Evolutionary conservation across 2,888 invertebrate genomes (phyloP).

Genomic region (Trachelus troglodyta): DNA sequence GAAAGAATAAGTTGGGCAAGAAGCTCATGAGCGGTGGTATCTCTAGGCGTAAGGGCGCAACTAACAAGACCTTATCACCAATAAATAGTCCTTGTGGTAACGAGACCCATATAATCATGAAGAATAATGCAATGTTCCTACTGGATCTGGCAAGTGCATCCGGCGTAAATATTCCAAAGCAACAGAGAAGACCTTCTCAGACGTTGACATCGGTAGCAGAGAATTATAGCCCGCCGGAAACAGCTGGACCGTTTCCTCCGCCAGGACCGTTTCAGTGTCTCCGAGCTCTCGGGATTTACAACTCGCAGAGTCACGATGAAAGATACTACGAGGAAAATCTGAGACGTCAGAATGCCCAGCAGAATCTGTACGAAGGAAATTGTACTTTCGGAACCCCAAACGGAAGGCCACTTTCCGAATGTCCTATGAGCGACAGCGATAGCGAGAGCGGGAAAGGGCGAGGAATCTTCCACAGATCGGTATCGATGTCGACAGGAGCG

Average conservation of each 20-base stretch:
- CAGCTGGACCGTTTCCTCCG: constrained; percentile 69
- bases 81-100: constrained; percentile 61
- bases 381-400: constrained; percentile 45
- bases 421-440: constrained; percentile 69
- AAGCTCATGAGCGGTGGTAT: constrained; percentile 54
- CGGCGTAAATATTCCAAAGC: constrained; percentile 66
- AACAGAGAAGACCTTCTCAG: constrained; percentile 59
- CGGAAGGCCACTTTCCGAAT: constrained; percentile 69
- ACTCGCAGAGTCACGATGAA: constrained; percentile 54
- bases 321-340: constrained; percentile 67
- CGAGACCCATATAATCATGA: constrained; percentile 79
- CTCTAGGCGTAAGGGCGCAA: constrained; percentile 44
- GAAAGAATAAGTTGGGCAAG: constrained; percentile 50
- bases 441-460: constrained; percentile 68
- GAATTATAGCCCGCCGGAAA: constrained; percentile 70
- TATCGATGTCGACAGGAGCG: constrained; percentile 84
- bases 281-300: constrained; percentile 67
- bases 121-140: constrained; percentile 94
- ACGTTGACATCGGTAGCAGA: constrained; percentile 70
- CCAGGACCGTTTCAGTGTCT: constrained; percentile 74
- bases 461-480: constrained; percentile 83
- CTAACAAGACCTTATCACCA: constrained; percentile 52
- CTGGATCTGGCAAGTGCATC: constrained; percentile 88
- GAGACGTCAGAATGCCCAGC: constrained; percentile 65
- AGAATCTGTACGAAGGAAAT: constrained; percentile 54